Base-by-base conservation (phyloP, 2,113 vertebrate species). In the Sphaerodactylus townsendi region DNA sequence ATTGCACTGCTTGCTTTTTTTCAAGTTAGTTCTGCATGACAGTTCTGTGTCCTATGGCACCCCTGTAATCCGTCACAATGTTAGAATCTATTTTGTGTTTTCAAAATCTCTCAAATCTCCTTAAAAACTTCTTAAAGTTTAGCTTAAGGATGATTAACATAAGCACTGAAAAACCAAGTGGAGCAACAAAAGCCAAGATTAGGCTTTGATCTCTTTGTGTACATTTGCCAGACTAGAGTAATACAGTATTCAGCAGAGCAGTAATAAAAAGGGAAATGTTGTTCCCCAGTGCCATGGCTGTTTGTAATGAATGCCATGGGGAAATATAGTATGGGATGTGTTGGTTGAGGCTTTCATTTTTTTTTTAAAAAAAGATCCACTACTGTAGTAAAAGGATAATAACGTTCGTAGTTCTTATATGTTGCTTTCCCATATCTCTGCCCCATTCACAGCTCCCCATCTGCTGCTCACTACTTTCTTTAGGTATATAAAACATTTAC, bases 181-280 rank as follows among this genome's bases (percentile, higher is more conserved):
- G 90, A 89, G 87, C 85, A 90, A 87, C 37, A 46, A 87, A 95
- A 94, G 90, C 88, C 87, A 94, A 90, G 87, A 94, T 87, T 92
- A 92, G 0, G 13, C 92, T 95, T 93, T 94, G 89, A 95, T 94
- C 89, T 94, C 65, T 85, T 90, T 94, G 90, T 72, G 92, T 92
- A 93, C 92, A 91, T 92, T 94, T 94, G 88, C 89, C 90, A 82
- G 87, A 91, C 91, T 84, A 82, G 81, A 87, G 82, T 79, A 90
- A 33, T 64, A 82, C 79, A 86, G 37, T 1, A 15, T 66, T 79
- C 77, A 87, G 81, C 81, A 70, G 79, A 87, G 85, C 78, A 85
- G 82, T 48, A 75, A 50, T 81, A 37, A 73, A 85, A 87, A 64
- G 69, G 70, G 70, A 84, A 85, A 81, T 56, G 69, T 80, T 37